Evolutionary conservation across 2,888 invertebrate genomes (phyloP).

Genomic region (Drosophila algonquin): DNA sequence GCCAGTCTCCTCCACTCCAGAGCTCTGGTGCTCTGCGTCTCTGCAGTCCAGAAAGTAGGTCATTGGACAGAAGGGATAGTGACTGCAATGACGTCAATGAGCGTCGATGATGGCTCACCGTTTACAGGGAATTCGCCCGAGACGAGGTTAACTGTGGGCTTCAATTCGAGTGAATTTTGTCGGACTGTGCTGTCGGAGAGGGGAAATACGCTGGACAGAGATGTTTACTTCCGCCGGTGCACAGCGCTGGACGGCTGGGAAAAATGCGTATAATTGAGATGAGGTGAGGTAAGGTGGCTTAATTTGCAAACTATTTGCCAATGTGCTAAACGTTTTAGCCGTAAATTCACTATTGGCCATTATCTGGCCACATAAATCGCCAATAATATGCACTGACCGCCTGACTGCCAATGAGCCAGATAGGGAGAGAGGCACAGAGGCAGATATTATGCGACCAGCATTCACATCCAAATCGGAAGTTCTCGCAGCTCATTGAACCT

Average conservation of each 20-base stretch:
- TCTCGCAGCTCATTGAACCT: conserved; percentile 64
- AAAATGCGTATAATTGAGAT: conserved; percentile 35
- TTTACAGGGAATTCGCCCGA: conserved; percentile 26
- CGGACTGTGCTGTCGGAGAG: conserved; percentile 2
- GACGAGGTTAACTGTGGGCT: conserved; percentile 25
- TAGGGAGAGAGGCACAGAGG: background rate
- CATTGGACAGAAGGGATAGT: conserved; percentile 8
- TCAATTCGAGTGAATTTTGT: conserved; percentile 44
- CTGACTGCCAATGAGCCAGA: conserved; percentile 67
- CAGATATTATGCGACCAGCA: conserved; percentile 13
- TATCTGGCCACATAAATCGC: conserved; percentile 67
- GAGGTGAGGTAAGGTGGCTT: background rate
- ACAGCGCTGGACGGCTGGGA: conserved; percentile 18
- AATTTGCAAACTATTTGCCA: conserved; percentile 54
- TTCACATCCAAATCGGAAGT: conserved; percentile 63
- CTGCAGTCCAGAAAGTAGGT: conserved; percentile 25
- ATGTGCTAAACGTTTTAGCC: conserved; percentile 61
- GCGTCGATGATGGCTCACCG: background rate
- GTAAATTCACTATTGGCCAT: conserved; percentile 67
- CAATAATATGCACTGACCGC: conserved; percentile 54
- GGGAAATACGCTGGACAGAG: conserved; percentile 63
- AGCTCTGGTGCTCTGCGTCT: conserved; percentile 7
- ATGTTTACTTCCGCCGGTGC: conserved; percentile 58
- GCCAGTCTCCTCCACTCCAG: conserved; percentile 14
- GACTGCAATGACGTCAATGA: conserved; percentile 37